Conservation (phyloP, 2,888 invertebrate species). For the Pantelozetes paolii region DNA sequence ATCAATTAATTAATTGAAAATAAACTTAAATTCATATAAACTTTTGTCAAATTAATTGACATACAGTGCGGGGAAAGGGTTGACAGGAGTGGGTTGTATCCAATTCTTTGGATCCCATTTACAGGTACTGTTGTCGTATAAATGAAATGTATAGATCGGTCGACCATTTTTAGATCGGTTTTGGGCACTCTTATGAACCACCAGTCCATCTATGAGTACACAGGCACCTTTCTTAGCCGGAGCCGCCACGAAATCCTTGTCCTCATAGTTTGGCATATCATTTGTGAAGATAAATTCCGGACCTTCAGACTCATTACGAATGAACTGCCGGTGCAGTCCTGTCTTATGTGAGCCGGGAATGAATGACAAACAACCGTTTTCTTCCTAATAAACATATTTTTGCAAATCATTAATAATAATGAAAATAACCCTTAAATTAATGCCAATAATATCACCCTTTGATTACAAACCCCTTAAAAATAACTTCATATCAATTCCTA, state of each 20-base stretch:
- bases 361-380: constrained; percentile 94
- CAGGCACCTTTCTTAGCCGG: constrained; percentile 81
- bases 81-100: constrained; percentile 44
- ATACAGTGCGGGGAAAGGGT: constrained; percentile 43
- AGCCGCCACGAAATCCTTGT: constrained; percentile 65
- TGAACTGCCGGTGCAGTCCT: constrained; percentile 50
- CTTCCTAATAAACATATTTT: constrained; percentile 50
- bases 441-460: too few species aligned
- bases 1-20: too few species aligned
- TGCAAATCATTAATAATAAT: neutral
- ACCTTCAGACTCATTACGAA: neutral
- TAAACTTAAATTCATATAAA: too few species aligned
- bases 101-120: constrained; percentile 75
- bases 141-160: constrained; percentile 92
- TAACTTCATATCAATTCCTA: too few species aligned
- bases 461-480: too few species aligned
- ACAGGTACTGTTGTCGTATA: constrained; percentile 64
- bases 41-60: neutral
- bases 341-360: constrained; percentile 85
- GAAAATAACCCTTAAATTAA: neutral
- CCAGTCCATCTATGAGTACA: constrained; percentile 83
- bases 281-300: constrained; percentile 42
- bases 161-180: constrained; percentile 77
- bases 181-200: constrained; percentile 83
- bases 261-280: constrained; percentile 64